These are phyloP conservation scores for Leptonema lineaticorne DNA, from an alignment of 1,140 invertebrate species.

Conservation along the genomic window DNA sequence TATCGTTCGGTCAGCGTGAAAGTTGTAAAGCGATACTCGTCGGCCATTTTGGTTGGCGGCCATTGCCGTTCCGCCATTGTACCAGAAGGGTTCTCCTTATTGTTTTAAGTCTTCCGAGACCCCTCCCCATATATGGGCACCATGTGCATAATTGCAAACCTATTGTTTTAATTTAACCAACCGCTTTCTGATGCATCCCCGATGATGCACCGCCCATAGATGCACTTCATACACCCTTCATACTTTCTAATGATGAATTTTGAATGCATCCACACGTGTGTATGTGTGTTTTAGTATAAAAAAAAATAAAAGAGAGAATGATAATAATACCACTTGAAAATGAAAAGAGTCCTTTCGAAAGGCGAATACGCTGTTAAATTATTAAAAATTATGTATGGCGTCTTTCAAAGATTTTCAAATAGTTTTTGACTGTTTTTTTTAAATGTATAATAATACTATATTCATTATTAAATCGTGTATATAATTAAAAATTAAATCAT, in stretches of 20 bases:
- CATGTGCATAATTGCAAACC: conserved; percentile 8
- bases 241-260: neutral
- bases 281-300: too few species aligned
- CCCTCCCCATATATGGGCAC: neutral
- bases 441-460: too few species aligned
- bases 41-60: conserved; percentile 17
- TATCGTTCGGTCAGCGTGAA: too few species aligned
- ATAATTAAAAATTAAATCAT: too few species aligned
- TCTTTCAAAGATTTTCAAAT: too few species aligned
- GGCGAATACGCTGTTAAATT: too few species aligned
- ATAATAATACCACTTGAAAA: too few species aligned
- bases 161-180: conserved; percentile 33
- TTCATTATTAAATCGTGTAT: too few species aligned
- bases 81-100: neutral
- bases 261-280: neutral
- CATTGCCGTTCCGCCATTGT: conserved; percentile 5
- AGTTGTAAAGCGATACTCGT: neutral
- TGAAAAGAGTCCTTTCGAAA: too few species aligned
- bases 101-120: neutral
- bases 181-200: neutral
- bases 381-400: too few species aligned
- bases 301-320: too few species aligned
- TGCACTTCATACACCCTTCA: conserved; percentile 6
- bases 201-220: conserved; percentile 1
- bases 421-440: too few species aligned